A percentile compares a stretch with the other conserved stretches of the same genome.
Conservation (phyloP, 2,797 vertebrate genomes). For the Schizothorax lantsangensis region DNA sequence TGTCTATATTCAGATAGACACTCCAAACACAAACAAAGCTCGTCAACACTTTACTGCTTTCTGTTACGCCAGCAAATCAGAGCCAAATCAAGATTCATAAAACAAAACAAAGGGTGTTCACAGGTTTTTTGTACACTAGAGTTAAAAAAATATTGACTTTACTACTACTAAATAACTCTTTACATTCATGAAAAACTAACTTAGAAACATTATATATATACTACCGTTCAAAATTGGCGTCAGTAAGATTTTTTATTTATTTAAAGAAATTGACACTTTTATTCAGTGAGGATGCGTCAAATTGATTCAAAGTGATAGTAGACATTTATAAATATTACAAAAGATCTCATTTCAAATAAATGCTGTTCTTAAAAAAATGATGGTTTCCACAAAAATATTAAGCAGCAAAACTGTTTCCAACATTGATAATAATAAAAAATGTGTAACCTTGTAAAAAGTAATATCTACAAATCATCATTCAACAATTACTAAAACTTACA, state of each 20-base stretch:
- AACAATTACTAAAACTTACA: not conserved
- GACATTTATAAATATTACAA: not conserved
- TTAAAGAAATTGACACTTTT: not conserved
- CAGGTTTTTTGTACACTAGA: no score
- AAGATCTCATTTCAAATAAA: not conserved
- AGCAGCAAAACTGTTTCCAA: not conserved
- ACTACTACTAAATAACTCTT: not conserved
- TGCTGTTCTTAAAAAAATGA: not conserved
- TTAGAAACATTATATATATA: not conserved
- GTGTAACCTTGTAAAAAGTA: not conserved
- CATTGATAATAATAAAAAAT: not conserved
- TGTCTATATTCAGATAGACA: constrained; percentile 19
- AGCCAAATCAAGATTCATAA: not conserved
- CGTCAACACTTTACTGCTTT: not conserved
- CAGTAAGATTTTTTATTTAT: not conserved
- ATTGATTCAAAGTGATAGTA: not conserved
- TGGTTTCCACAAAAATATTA: not conserved
- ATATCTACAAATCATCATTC: not conserved
- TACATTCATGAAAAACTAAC: not conserved
- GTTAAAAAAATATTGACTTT: no score
- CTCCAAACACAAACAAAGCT: constrained; percentile 32
- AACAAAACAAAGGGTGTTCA: not conserved
- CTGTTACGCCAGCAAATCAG: constrained; percentile 11
- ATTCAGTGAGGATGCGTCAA: not conserved
- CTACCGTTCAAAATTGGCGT: not conserved